Base-by-base conservation (phyloP, 1,140 invertebrate species). In the Rhyzopertha dominica region DNA sequence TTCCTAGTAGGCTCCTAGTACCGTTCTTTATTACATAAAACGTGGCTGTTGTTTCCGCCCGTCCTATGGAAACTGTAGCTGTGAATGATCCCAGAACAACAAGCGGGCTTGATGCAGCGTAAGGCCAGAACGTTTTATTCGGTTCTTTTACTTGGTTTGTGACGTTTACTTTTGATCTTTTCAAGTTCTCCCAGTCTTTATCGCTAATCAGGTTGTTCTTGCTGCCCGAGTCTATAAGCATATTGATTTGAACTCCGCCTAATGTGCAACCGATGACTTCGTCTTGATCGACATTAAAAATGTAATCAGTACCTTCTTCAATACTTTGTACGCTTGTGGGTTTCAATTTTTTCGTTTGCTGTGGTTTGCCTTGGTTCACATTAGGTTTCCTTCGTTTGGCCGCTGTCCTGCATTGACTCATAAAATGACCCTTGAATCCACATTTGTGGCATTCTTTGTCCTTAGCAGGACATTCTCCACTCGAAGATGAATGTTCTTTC, bases 211-310 rank as follows among this genome's bases (percentile, higher is more conserved):
- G 28, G 35, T 58, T 59, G 3, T 12, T 43, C 43, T 43, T 55
- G 39, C 50, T 43, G 5, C 54, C 57, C 19, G 57, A 58, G 32
- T 59, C 55, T 7, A 62, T 56, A 25, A 59, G 25, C 46, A 54
- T 49, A 4, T 53, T 35, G 12, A 53, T 44, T 4, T 31, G 34
- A 3, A 53, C 36, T 5, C 47, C 46, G 7, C 57, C 52, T 19
- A 59, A 12, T 8, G 18, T 14, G 19, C 24, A 7, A 14, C n/a
- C n/a, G n/a, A n/a, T n/a, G 23, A 36, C 23, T 20, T 36, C 10
- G 31, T 47, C 43, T 4, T 49, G 28, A 40, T 53, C 50, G 9
- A 55, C 35, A 26, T 55, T 29, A 32, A 53, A 55, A 26, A 55
- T 28, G 36, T 55, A 55, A 19, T 53, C 40, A 5, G 29, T 10